Evolutionary conservation across 2,797 vertebrate species (phyloP).

Genomic region (Characodon lateralis): DNA sequence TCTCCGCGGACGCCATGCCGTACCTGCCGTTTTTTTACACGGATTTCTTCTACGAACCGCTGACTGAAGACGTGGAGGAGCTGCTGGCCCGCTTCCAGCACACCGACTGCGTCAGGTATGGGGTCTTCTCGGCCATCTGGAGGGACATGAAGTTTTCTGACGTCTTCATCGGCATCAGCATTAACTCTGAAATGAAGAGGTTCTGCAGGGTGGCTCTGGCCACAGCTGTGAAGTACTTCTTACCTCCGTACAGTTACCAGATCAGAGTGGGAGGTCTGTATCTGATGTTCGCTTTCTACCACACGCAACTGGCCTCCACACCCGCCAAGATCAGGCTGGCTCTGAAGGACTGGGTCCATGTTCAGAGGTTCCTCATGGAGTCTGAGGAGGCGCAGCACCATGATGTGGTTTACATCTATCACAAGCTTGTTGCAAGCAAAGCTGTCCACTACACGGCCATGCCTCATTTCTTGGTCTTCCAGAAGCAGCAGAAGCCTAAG

Average conservation of each 20-base stretch:
- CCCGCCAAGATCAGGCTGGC: conserved; percentile 54
- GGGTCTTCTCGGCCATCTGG: conserved; percentile 65
- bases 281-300: conserved; percentile 66
- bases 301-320: conserved; percentile 45
- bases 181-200: conserved; percentile 36
- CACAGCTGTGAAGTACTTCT: conserved; percentile 69
- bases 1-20: conserved; percentile 48
- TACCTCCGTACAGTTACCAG: conserved; percentile 72
- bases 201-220: conserved; percentile 57
- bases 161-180: conserved; percentile 38
- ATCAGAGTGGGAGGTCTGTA: conserved; percentile 71
- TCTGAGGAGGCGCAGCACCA: conserved; percentile 35
- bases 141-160: conserved; percentile 59
- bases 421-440: conserved; percentile 46
- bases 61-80: conserved; percentile 72
- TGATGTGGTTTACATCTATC: conserved; percentile 63
- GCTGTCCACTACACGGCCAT: conserved; percentile 67
- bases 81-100: conserved; percentile 68
- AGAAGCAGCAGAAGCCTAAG: conserved; percentile 44
- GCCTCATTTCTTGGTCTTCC: conserved; percentile 62
- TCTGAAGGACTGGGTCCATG: conserved; percentile 55
- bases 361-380: conserved; percentile 59
- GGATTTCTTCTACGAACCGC: conserved; percentile 27
- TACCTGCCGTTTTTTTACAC: background rate
- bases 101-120: conserved; percentile 50